Base-by-base conservation (phyloP, 2,113 vertebrate genomes). In the Vanacampus margaritifer region DNA sequence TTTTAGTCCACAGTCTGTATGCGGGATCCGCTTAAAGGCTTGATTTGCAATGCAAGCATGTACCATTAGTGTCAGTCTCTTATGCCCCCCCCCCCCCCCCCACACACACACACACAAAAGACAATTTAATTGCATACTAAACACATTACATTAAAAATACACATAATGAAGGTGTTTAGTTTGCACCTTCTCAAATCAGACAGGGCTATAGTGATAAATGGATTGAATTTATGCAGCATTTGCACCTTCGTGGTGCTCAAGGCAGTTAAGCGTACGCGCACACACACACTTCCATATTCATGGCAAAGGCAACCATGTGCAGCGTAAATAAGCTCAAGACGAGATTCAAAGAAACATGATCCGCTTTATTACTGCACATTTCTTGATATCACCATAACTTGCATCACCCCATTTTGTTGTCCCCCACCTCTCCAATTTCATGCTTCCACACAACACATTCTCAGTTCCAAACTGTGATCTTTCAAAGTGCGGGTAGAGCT, bases 11-110 rank as follows among this genome's bases (percentile, higher is more conserved):
- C 61, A 10, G 72, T 36, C 72, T 71, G 68, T 67, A 14, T 46
- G 65, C 64, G 75, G 67, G 68, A 81, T 84, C 78, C 61, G 74
- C 72, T 80, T 79, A 81, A 71, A 56, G 24, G 58, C 57, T 81
- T 54, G 65, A 78, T 78, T 78, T 82, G 79, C 72, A 72, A 62
- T 39, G 21, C 36, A 36, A 37, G 64, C 21, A 23, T 59, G 24
- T 51, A n/a, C 26, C 37, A 14, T 69, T 37, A 41, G 16, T 68
- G 28, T 53, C 14, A 1, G 9, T 63, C 26, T 65, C 51, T 26
- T 32, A 23, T 58, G 73, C 71, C 68, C 56, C 37, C 45, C 17
- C 50, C 23, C 19, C 0, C 32, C 48, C 4, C 2, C 28, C 2
- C 28, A 32, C 28, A 32, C 28, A 32, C n/a, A n/a, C n/a, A n/a